Evolutionary conservation across 2,113 vertebrate genomes (phyloP), one percentile per base, ranked within the genome.

Genomic region (Osmerus eperlanus): DNA sequence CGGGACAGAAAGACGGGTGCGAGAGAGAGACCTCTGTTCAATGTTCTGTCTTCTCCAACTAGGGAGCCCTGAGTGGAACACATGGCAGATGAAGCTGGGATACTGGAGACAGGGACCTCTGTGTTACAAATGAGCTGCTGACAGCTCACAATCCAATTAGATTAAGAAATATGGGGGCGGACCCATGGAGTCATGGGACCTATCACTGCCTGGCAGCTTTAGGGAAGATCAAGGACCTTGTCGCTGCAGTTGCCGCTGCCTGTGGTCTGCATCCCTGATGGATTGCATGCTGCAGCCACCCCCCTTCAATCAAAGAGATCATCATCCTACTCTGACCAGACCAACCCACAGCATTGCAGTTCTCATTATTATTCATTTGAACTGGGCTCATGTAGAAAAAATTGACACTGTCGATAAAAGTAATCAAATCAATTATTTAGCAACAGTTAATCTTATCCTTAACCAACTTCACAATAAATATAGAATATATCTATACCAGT

Each of bases 131-230:
- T 83, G 78, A 83, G 76, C 82, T 68, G 21, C 77, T 87, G 84
- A 87, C 84, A 87, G 81, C 78, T 79, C 72, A 65, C 78, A 86
- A 82, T 89, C 75, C 81, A 83, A 85, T 86, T 89, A 91, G 85
- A 87, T 82, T 80, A 87, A 88, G 88, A 89, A 90, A 87, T 88
- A 88, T 89, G 84, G 85, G 76, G 78, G 76, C 70, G 62, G 62
- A 62, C 58, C 62, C 7, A 18, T 64, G 62, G 62, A 32, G 62
- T 32, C 60, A 62, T 62, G 81, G 77, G 84, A 71, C 71, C 76
- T 67, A 85, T 88, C 77, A 80, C 74, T 62, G 55, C 71, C 77
- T 83, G 74, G 80, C 82, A 82, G 79, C 77, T 79, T 75, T 76
- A 84, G 66, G 81, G 85, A 86, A 85, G 86, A 89, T 89, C 81